Conservation (phyloP, 2,113 vertebrate genomes). For the Phrynosoma blainvillii region DNA sequence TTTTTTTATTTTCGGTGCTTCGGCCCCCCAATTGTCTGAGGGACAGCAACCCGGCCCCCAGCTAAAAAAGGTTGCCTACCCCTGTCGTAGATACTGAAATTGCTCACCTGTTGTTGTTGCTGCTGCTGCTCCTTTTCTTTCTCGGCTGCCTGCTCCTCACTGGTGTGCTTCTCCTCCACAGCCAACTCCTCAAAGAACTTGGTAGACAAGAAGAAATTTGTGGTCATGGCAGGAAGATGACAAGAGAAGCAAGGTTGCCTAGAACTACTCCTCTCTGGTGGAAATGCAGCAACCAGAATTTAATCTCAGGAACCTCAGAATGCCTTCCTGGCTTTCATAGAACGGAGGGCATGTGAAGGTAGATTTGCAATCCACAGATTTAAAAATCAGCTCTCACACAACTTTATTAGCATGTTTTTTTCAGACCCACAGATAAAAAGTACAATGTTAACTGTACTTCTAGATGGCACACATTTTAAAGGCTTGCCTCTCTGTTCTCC, state of each 20-base stretch:
- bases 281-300: background rate
- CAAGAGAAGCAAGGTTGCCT: background rate
- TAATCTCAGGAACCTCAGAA: background rate
- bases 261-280: background rate
- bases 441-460: background rate
- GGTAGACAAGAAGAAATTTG: background rate
- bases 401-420: background rate
- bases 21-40: too few species aligned
- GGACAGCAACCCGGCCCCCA: too few species aligned
- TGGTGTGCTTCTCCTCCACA: conserved; percentile 81
- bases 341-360: too few species aligned
- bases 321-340: too few species aligned
- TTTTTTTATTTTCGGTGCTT: too few species aligned
- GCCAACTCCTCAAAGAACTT: conserved; percentile 92
- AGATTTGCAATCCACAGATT: background rate
- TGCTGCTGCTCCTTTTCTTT: conserved; percentile 76
- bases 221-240: background rate
- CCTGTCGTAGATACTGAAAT: background rate
- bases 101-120: conserved; percentile 57
- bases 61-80: too few species aligned
- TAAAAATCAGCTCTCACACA: background rate
- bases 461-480: background rate
- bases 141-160: conserved; percentile 68
- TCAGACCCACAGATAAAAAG: background rate
- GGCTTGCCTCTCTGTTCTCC: background rate